These are phyloP conservation scores for Sinocyclocheilus grahami DNA, from an alignment of 2,113 vertebrate species.

Conservation along the genomic window DNA sequence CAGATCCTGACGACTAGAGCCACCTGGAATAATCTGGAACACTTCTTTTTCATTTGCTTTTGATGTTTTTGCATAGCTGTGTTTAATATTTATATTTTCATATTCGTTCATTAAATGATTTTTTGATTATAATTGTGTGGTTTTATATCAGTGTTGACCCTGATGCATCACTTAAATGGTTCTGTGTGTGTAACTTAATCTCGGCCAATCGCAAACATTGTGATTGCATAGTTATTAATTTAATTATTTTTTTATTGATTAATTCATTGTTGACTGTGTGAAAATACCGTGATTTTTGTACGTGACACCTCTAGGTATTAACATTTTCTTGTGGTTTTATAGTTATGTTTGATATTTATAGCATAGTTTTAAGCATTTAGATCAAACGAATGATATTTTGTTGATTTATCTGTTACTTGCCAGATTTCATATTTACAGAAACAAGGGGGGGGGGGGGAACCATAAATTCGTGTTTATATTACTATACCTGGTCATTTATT, in stretches of 20 bases:
- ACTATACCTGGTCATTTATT: too few species aligned
- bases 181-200: background rate
- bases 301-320: too few species aligned
- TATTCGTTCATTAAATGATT: background rate
- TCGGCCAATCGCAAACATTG: background rate
- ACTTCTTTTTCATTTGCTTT: background rate
- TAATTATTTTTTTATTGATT: background rate
- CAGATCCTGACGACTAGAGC: slow-evolving; percentile 80
- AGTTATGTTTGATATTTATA: background rate
- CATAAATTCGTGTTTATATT: too few species aligned
- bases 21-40: too few species aligned
- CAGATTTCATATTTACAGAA: background rate
- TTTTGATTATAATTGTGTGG: background rate
- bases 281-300: background rate
- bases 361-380: background rate
- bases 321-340: background rate
- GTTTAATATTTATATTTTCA: slow-evolving; percentile 6
- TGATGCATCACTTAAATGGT: background rate
- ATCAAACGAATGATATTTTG: background rate
- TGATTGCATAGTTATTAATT: background rate
- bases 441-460: too few species aligned
- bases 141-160: background rate
- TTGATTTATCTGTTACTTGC: background rate
- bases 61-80: background rate
- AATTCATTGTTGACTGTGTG: background rate